Conservation (phyloP, 2,888 invertebrate genomes). For the Drosophila meridiana region DNA sequence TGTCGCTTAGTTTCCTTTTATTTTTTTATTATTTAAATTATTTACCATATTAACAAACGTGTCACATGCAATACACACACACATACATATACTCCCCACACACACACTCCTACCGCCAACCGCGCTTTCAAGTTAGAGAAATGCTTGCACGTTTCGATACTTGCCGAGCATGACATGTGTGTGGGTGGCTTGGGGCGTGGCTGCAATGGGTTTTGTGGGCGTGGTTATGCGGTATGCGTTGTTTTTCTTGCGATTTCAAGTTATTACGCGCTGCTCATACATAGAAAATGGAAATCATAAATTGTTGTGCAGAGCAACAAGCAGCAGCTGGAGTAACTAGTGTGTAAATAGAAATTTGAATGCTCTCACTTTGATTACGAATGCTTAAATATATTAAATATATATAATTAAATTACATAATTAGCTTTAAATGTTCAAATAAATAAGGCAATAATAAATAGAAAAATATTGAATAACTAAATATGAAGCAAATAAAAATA, state of each 20-base stretch:
- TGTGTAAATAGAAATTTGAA: not conserved
- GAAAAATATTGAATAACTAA: too few relatives aligned
- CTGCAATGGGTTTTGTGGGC: not conserved
- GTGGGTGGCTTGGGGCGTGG: not conserved
- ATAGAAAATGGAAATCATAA: constrained; percentile 59
- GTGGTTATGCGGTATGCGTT: constrained; percentile 15
- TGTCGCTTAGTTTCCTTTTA: constrained; percentile 21
- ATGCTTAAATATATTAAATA: too few relatives aligned
- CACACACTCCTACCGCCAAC: constrained; percentile 1
- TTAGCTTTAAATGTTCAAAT: too few relatives aligned
- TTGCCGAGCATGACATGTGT: constrained; percentile 16
- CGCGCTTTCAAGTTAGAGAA: constrained; percentile 13
- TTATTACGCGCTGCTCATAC: constrained; percentile 46
- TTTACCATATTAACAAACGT: constrained; percentile 70
- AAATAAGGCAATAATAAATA: too few relatives aligned
- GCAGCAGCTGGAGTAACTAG: not conserved
- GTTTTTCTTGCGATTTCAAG: constrained; percentile 51
- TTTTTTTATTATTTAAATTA: constrained; percentile 60
- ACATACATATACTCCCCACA: constrained; percentile 13
- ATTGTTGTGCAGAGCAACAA: constrained; percentile 39
- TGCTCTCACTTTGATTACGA: not conserved
- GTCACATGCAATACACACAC: constrained; percentile 44
- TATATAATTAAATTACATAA: too few relatives aligned
- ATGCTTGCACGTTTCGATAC: constrained; percentile 31
- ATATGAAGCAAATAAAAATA: too few relatives aligned